Evolutionary conservation across 2,113 vertebrate species (phyloP), one percentile per base, ranked within the genome.

Genomic region (Sardina pilchardus): DNA sequence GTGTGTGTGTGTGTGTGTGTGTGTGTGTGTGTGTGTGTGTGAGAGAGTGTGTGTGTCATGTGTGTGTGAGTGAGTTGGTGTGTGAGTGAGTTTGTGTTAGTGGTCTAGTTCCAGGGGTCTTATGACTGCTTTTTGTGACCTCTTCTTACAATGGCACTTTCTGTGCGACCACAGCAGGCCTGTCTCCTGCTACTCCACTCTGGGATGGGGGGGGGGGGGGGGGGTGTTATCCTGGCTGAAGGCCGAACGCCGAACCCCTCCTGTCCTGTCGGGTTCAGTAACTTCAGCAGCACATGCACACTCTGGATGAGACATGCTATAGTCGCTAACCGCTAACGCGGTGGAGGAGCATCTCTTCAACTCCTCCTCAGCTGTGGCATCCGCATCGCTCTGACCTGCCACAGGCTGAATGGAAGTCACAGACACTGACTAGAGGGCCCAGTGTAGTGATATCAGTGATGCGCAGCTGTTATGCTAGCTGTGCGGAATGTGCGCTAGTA

Each of bases 121-220:
- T 78, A 34, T 78, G 71, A 78, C 71, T 78, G 71, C 34, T 78
- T 78, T 78, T 78, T 78, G 71, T 78, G 71, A 36, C 71, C 34
- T 71, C 63, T 26, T 78, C 71, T 34, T 78, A 78, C 71, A 78
- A 78, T 78, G 71, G 71, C 71, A 36, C 71, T 36, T 36, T 78
- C 71, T 78, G 34, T 36, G 71, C 14, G 71, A 36, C 34, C 24
- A 34, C 30, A 34, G 14, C 34, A 36, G 71, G 30, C 3, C 71
- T 34, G 36, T 78, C 71, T 39, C 71, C 71, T 78, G 71, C 30
- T 34, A 36, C 5, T 34, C 71, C 71, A 17, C 14, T 36, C 14
- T 12, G 14, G 67, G 67, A 5, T 3, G 0, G 9, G 12, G 10
- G 1, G 14, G 12, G 67, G 14, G 67, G 30, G 8, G 26, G 63